A percentile compares a stretch with the other conserved stretches of the same genome.
These are phyloP conservation scores for Loripinus fragilis DNA, from an alignment of 2,888 invertebrate species.

Conservation along the genomic window DNA sequence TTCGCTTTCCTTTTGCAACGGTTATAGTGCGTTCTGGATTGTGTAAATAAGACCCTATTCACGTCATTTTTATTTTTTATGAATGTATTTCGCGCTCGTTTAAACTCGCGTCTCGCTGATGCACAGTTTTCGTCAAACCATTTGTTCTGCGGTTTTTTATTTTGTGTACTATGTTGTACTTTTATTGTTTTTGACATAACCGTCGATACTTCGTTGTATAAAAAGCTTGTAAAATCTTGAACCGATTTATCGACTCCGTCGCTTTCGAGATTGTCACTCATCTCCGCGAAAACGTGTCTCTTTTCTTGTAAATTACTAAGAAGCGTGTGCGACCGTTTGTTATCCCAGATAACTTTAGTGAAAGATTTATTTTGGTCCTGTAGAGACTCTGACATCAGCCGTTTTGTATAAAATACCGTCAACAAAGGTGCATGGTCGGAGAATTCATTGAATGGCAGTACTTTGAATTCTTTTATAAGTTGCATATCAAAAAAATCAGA, in stretches of 20 bases:
- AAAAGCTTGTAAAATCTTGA: not conserved
- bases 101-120: not conserved
- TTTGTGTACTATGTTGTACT: not conserved
- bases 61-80: not conserved
- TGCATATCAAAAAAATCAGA: not conserved
- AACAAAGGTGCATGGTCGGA: slow-evolving; percentile 19
- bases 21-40: not conserved
- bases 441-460: slow-evolving; percentile 12
- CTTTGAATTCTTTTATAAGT: slow-evolving; percentile 1
- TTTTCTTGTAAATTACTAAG: not conserved
- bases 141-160: not conserved
- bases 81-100: too few relatives aligned
- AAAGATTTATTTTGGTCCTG: not conserved
- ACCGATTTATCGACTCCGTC: not conserved
- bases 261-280: not conserved
- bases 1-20: slow-evolving; percentile 1
- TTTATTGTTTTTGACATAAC: not conserved
- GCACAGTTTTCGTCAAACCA: not conserved
- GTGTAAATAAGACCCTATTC: not conserved
- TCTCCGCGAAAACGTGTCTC: not conserved
- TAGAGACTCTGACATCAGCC: not conserved
- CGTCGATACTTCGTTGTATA: not conserved
- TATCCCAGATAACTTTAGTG: not conserved
- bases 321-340: not conserved
- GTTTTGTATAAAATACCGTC: not conserved